phyloP scores from a whole-genome alignment of 2,113 vertebrate species.

The Epinephelus fuscoguttatus region DNA sequence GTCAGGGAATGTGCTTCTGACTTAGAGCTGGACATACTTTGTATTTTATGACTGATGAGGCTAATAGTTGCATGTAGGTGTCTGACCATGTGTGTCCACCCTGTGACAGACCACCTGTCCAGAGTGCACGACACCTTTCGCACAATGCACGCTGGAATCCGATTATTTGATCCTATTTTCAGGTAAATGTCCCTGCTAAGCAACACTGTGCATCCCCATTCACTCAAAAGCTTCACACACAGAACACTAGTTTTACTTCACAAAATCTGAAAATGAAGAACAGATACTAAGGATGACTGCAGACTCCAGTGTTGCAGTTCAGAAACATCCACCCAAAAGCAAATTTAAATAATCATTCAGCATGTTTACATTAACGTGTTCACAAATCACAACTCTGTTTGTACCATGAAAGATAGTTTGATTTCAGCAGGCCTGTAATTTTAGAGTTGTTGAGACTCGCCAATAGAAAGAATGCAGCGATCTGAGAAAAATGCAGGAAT shows the following conservation, averaged over 20 bases:
- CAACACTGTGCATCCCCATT: not conserved
- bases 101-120: not conserved
- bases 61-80: not conserved
- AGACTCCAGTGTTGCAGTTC: not conserved
- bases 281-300: not conserved
- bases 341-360: conserved; percentile 4
- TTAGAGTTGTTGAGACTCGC: conserved; percentile 31
- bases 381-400: conserved; percentile 6
- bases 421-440: conserved; percentile 30
- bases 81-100: not conserved
- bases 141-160: not conserved
- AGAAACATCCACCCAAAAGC: not conserved
- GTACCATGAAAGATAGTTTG: not conserved
- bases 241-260: not conserved
- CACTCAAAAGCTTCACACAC: not conserved
- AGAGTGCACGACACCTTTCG: not conserved
- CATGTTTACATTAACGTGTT: not conserved
- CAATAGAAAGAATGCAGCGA: conserved; percentile 6
- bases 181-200: not conserved
- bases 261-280: not conserved
- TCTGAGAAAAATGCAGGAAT: conserved; percentile 14
- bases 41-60: not conserved
- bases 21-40: not conserved
- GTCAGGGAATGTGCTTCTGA: not conserved
- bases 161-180: not conserved